Evolutionary conservation across 2,797 vertebrate genomes (phyloP).

Genomic region (Coluber constrictor): DNA sequence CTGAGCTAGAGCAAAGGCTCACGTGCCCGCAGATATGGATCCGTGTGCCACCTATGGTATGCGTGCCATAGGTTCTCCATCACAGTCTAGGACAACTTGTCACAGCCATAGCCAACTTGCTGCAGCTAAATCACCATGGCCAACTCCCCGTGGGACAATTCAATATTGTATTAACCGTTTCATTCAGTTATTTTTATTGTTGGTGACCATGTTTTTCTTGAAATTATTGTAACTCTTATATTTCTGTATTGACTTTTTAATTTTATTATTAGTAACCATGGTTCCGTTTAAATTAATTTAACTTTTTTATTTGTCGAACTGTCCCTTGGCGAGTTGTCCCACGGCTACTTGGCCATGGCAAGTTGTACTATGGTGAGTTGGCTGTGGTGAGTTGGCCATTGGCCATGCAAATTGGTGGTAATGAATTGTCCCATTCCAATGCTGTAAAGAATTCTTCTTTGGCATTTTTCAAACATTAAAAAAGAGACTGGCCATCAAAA

Average conservation of each 20-base stretch:
- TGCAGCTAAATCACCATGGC: neutral
- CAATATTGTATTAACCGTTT: neutral
- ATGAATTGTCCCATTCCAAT: neutral
- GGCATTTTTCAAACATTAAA: neutral
- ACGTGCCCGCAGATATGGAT: too few species aligned
- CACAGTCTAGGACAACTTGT: neutral
- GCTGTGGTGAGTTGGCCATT: neutral
- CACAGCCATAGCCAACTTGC: neutral
- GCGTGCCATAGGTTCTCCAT: too few species aligned
- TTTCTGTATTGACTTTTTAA: neutral
- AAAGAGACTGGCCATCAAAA: neutral
- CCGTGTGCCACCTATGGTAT: too few species aligned
- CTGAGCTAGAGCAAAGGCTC: too few species aligned
- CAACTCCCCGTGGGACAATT: neutral
- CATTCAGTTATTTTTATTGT: neutral
- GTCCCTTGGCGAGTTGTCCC: neutral
- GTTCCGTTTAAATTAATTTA: neutral
- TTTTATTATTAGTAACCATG: neutral
- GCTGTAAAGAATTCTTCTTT: neutral
- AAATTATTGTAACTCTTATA: neutral
- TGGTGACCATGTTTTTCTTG: neutral
- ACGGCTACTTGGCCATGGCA: accelerated
- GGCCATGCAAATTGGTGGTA: neutral
- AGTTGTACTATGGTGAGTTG: neutral
- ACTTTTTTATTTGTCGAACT: neutral